Evolutionary conservation across 2,888 invertebrate species (phyloP), one percentile per base, ranked within the genome.

Genomic region (Ephialtes manifestator): DNA sequence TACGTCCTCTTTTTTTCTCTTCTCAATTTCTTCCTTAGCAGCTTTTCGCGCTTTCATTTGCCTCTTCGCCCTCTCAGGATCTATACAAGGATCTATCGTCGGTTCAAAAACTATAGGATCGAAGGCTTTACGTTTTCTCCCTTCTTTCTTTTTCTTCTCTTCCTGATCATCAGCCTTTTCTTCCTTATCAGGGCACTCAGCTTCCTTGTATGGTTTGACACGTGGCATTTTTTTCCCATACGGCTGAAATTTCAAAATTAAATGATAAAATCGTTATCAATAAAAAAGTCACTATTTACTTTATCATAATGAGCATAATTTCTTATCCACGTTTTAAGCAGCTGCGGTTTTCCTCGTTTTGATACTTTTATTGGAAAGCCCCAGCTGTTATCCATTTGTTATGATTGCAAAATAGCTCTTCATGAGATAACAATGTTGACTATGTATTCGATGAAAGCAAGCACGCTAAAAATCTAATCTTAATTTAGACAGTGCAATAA

Each of bases 81-180:
- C 89, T 7, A 90, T 84, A 31, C 87, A 87, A 0, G 92, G 92
- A 86, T 92, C 92, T 15, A 90, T 86, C 48, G 89, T 91, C 0
- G 83, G 83, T n/a, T 87, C 87, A 15, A 84, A 89, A 51, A 81
- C 89, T 13, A 92, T 90, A 1, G 87, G 86, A 87, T 90, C 88
- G 24, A 91, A 89, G 3, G 84, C 68, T 18, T 39, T 58, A 5
- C 60, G 18, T 39, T 68, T 78, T 20, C 65, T 76, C 43, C n/a
- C 24, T 0, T 78, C 43, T 0, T 78, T 82, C 28, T 70, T 65
- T 28, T 51, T 70, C 5, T 39, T 18, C 51, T 70, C 55, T 4
- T 74, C 71, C n/a, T 58, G 60, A 5, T 46, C 65, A 13, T 82
- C 53, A 1, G 55, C 55, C 31, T 78, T 74, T 35, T 60, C 67